Base-by-base conservation (phyloP, 2,113 vertebrate species). In the Pollimyrus isidori region DNA sequence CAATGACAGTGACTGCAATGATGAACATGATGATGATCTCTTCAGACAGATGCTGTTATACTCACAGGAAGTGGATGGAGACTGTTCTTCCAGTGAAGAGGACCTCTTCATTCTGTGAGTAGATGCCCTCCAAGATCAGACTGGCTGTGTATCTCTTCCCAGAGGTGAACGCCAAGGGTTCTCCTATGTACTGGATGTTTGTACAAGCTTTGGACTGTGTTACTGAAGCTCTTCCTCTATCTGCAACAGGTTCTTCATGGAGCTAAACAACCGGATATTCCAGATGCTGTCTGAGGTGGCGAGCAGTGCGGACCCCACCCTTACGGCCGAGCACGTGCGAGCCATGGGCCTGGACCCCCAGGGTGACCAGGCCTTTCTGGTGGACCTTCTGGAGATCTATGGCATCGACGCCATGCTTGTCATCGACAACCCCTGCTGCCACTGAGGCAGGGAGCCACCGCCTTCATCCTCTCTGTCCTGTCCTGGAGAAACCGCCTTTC, bases 71-170 rank as follows among this genome's bases (percentile, higher is more conserved):
- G 97, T 99, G 88, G 97, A 96, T 42, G 97, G 95, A 86, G 97
- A 99, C 87, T 98, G 96, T 92, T 96, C 93, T 30, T 97, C 97
- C 15, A 99, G 96, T 53, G 98, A 99, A 94, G 98, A 99, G 94
- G 98, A 99, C 91, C 98, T 99, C 84, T 99, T 99, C 86, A 98
- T 99, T 90, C 93, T 99, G 98, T 99, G 93, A 99, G 98, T 98
- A 87, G n/a, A 58, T 80, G 13, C 87, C 42, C 39, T 91, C 3
- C 30, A 35, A 65, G 88, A 53, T 23, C 26, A 23, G 53, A n/a
- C 7, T 26, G 39, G 13, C 35, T 46, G 7, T 53, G 30, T n/a
- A 56, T 39, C 19, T 76, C 65, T 80, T 10, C 21, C 87, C 19
- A 19, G 11, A 58, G 17, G 35, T 21, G 19, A 7, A 52, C 15